Base-by-base conservation (phyloP, 2,113 vertebrate genomes). In the Chrysochloris asiatica region DNA sequence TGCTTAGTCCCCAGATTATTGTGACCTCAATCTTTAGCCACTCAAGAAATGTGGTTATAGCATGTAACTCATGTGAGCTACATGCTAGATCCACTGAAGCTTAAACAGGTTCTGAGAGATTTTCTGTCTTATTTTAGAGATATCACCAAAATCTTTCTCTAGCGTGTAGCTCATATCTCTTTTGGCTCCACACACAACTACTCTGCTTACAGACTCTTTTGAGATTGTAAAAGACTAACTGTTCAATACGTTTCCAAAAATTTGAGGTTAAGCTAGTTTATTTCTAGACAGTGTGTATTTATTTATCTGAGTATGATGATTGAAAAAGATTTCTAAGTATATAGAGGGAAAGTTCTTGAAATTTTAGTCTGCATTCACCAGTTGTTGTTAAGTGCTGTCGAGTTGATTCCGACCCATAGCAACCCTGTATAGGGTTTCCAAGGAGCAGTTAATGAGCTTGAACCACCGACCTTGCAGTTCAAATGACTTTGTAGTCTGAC, bases 321-420 rank as follows among this genome's bases (percentile, higher is more conserved):
- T 95, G 90, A 88, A 71, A 69, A 73, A 41, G 75, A 79, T 48
- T 71, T n/a, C 80, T 90, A 78, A 77, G 56, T 71, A 47, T 12
- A 77, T 82, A 10, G 73, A 16, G 48, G 47, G 63, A 59, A 48
- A 43, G 63, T n/a, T 41, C 63, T 86, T 91, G 24, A 83, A 47
- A 17, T 75, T 83, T 91, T 38, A 43, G 38, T 83, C 48, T 89
- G 63, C 38, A n/a, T 75, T 72, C 26, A 67, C 28, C 33, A 90
- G 47, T n/a, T n/a, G n/a, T n/a, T n/a, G n/a, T n/a, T n/a, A n/a
- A n/a, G n/a, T n/a, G n/a, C n/a, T n/a, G n/a, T n/a, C n/a, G n/a
- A n/a, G n/a, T n/a, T n/a, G n/a, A n/a, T n/a, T n/a, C n/a, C n/a
- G n/a, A n/a, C n/a, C n/a, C n/a, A n/a, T n/a, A n/a, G n/a, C n/a